A percentile compares a stretch with the other conserved stretches of the same genome.
Evolutionary conservation across 2,888 invertebrate species (phyloP).

Genomic region (Drosophila parthenogenetica): DNA sequence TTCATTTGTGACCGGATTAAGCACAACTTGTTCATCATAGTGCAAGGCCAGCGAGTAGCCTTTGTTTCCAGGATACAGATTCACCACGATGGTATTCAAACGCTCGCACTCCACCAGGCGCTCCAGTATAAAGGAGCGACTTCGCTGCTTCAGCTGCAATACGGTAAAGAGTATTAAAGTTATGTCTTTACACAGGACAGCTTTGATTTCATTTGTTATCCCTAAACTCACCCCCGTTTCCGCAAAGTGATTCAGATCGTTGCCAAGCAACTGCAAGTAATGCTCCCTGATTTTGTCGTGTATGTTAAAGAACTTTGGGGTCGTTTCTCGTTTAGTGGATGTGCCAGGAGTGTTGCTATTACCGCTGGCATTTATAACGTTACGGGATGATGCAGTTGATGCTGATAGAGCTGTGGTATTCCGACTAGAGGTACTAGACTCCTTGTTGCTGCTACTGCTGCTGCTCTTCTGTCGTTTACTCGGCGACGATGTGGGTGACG

Average conservation of each 20-base stretch:
- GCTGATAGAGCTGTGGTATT: conserved; percentile 63
- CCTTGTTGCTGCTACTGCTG: conserved; percentile 56
- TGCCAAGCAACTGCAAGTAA: conserved; percentile 83
- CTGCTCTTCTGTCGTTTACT: conserved; percentile 82
- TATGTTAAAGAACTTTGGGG: conserved; percentile 82
- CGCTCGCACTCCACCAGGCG: conserved; percentile 93
- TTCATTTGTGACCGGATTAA: conserved; percentile 67
- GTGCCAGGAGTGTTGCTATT: conserved; percentile 26
- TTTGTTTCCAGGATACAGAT: conserved; percentile 96
- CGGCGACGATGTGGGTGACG: conserved; percentile 82
- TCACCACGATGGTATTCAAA: conserved; percentile 95
- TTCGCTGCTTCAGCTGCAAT: conserved; percentile 83
- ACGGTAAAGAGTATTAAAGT: not conserved
- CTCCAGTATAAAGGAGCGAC: conserved; percentile 90
- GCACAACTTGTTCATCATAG: conserved; percentile 84
- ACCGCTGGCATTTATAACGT: conserved; percentile 53
- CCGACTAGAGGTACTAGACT: conserved; percentile 73
- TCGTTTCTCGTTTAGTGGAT: conserved; percentile 48
- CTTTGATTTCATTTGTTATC: not conserved
- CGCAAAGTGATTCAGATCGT: conserved; percentile 83
- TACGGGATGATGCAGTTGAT: conserved; percentile 56
- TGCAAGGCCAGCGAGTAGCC: conserved; percentile 90
- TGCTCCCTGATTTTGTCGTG: conserved; percentile 84
- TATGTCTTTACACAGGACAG: too few species aligned
- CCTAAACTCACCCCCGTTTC: conserved; percentile 82